Conservation (phyloP, 2,113 vertebrate genomes). For the Odocoileus virginianus region DNA sequence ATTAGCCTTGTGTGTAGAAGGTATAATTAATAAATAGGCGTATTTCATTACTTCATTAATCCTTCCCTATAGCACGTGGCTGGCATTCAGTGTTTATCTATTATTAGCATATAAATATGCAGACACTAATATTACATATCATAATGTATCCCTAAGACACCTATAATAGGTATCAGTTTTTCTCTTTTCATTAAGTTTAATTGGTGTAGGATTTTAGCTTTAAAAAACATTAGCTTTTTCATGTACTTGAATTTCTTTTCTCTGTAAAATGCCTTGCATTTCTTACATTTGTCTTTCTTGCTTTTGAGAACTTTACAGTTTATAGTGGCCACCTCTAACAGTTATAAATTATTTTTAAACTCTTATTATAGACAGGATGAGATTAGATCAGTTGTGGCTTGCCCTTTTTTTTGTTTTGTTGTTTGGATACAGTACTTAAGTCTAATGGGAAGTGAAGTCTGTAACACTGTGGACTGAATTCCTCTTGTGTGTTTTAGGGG, state of each 20-base stretch:
- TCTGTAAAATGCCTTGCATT: background rate
- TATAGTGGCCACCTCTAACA: background rate
- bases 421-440: background rate
- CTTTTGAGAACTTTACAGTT: background rate
- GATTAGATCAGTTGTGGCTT: background rate
- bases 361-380: background rate
- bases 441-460: background rate
- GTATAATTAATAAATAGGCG: background rate
- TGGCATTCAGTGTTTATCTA: background rate
- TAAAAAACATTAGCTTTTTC: background rate
- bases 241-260: conserved; percentile 6
- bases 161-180: background rate
- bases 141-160: background rate
- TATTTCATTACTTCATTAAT: background rate
- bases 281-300: background rate
- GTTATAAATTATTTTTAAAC: background rate
- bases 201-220: background rate
- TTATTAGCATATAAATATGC: background rate
- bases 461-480: background rate
- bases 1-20: background rate
- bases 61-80: background rate
- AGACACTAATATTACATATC: background rate
- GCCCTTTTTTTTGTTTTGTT: background rate
- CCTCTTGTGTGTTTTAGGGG: background rate
- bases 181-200: background rate